Evolutionary conservation across 2,113 vertebrate genomes (phyloP).

Genomic region (Saimiri boliviensis): DNA sequence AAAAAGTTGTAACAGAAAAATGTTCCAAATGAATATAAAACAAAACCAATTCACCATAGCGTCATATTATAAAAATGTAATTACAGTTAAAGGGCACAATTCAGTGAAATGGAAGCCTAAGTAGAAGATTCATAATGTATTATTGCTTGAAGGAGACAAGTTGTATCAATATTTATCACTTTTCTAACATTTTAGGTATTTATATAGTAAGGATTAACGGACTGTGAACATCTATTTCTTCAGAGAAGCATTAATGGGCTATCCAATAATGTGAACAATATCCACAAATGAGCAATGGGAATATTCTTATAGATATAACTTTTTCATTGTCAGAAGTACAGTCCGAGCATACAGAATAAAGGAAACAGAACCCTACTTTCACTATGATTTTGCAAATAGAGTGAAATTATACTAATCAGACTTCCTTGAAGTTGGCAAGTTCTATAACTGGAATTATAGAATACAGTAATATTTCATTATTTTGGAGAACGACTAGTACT

Average conservation of each 20-base stretch:
- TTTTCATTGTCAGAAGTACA: not conserved
- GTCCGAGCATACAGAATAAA: not conserved
- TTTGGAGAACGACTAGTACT: constrained; percentile 31
- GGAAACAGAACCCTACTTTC: constrained; percentile 12
- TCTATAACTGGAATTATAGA: constrained; percentile 24
- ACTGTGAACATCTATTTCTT: not conserved
- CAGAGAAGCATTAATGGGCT: not conserved
- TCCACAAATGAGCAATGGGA: not conserved
- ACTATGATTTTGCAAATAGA: constrained; percentile 39
- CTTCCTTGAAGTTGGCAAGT: not conserved
- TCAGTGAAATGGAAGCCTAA: constrained; percentile 9
- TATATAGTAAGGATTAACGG: not conserved
- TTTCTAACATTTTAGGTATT: constrained; percentile 17
- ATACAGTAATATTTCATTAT: constrained; percentile 25
- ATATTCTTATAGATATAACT: constrained; percentile 20
- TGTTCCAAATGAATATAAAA: not conserved
- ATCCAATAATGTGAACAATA: not conserved
- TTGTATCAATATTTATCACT: constrained; percentile 27
- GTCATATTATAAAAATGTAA: constrained; percentile 15
- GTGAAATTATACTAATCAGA: constrained; percentile 18
- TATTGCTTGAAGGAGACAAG: not conserved
- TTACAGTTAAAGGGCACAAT: not conserved
- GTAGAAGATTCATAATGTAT: not conserved
- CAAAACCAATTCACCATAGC: not conserved
- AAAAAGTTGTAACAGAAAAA: not conserved